phyloP scores from a whole-genome alignment of 2,797 vertebrate genomes.

The Hozukius guyotensis region DNA sequence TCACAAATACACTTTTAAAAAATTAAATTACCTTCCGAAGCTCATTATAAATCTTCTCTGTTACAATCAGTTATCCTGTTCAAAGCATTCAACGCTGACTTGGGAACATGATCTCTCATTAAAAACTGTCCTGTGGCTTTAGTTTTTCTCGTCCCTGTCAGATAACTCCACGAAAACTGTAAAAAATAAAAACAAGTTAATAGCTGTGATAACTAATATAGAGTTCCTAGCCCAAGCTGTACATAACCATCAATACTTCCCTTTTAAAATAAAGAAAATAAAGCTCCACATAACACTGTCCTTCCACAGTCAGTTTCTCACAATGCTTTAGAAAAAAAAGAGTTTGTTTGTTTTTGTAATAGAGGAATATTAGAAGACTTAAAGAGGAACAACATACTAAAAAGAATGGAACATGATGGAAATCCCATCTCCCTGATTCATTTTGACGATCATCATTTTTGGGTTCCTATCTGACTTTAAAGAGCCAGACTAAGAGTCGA shows the following conservation, averaged over 20 bases:
- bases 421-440: neutral
- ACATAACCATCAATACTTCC: neutral
- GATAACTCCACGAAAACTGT: neutral
- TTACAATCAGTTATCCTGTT: neutral
- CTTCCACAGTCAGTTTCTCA: conserved; percentile 10
- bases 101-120: neutral
- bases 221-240: neutral
- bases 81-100: neutral
- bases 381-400: neutral
- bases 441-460: neutral
- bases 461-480: neutral
- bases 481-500: neutral
- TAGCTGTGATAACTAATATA: neutral
- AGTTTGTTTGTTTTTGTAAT: no score
- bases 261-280: neutral
- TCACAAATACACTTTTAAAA: neutral
- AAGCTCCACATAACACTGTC: conserved; percentile 9
- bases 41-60: neutral
- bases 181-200: neutral
- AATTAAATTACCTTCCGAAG: neutral
- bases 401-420: neutral
- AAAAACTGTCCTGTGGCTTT: neutral
- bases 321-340: neutral
- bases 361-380: no score
- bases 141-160: neutral